Percentiles rank a stretch among this genome's conserved stretches.
Conservation (phyloP, 2,113 vertebrate species). For the Glareola pratincola region DNA sequence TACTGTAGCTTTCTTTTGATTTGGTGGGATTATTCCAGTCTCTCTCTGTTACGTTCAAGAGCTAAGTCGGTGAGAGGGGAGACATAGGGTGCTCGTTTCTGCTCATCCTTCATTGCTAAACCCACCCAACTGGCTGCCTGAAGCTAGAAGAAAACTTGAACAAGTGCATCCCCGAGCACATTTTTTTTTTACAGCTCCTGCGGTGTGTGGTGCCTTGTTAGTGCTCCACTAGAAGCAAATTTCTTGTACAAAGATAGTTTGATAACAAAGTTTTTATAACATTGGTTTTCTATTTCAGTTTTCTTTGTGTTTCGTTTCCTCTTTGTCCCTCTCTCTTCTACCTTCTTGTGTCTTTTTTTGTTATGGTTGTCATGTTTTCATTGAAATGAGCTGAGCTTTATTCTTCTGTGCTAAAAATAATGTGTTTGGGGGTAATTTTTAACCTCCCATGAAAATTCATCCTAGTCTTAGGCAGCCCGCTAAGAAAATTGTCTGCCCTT, state of each 20-base stretch:
- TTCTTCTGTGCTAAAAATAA: background rate
- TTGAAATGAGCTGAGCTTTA: background rate
- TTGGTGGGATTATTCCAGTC: background rate
- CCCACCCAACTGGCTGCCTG: background rate
- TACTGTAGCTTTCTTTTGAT: background rate
- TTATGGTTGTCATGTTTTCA: background rate
- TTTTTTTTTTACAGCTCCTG: background rate
- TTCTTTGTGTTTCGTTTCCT: background rate
- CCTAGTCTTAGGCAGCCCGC: background rate
- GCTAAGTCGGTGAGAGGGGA: background rate
- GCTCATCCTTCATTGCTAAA: background rate
- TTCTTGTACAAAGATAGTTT: background rate
- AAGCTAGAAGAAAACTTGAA: background rate
- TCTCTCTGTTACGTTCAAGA: background rate
- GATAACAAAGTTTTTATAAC: background rate
- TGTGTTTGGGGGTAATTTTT: accelerated
- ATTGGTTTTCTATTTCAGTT: background rate
- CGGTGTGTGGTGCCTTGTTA: background rate
- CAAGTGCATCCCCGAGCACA: background rate
- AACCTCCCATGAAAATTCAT: background rate
- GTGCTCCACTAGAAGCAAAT: background rate
- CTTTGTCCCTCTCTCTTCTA: background rate
- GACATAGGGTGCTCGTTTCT: background rate
- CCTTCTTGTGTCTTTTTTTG: background rate
- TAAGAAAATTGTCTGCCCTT: conserved; percentile 8